Conservation (phyloP, 1,140 invertebrate species). For the Aradophagus sp. region DNA sequence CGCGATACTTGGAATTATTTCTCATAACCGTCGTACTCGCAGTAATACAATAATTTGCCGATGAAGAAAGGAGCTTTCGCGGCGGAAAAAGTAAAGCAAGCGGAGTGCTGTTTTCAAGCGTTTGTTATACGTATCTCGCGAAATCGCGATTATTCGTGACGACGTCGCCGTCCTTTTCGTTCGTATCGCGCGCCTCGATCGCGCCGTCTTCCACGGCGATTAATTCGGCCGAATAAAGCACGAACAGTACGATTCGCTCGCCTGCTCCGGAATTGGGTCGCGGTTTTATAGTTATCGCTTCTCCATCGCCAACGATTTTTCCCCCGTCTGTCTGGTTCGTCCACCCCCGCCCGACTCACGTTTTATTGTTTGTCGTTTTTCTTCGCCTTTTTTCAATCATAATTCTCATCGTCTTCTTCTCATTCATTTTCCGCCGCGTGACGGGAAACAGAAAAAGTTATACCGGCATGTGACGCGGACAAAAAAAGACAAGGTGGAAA, state of each 20-base stretch:
- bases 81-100: no score
- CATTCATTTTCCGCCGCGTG: slow-evolving; percentile 22
- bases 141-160: slow-evolving; percentile 42
- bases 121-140: slow-evolving; percentile 11
- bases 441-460: slow-evolving; percentile 40
- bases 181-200: slow-evolving; percentile 31
- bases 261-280: slow-evolving; percentile 43
- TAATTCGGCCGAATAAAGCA: slow-evolving; percentile 50
- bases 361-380: slow-evolving; percentile 2
- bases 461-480: slow-evolving; percentile 32
- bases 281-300: slow-evolving; percentile 44
- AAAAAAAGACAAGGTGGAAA: slow-evolving; percentile 28
- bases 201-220: slow-evolving; percentile 41
- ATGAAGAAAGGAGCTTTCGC: slow-evolving; percentile 30
- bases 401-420: slow-evolving; percentile 26
- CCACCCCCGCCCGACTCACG: not conserved
- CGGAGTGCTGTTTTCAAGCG: slow-evolving; percentile 23
- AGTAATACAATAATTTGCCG: slow-evolving; percentile 29
- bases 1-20: slow-evolving; percentile 35
- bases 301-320: slow-evolving; percentile 2
- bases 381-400: slow-evolving; percentile 13
- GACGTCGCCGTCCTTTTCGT: slow-evolving; percentile 32
- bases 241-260: slow-evolving; percentile 38
- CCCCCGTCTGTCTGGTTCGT: not conserved
- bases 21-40: slow-evolving; percentile 19